Base-by-base conservation (phyloP, 2,888 invertebrate genomes). In the Clunio marinus region DNA sequence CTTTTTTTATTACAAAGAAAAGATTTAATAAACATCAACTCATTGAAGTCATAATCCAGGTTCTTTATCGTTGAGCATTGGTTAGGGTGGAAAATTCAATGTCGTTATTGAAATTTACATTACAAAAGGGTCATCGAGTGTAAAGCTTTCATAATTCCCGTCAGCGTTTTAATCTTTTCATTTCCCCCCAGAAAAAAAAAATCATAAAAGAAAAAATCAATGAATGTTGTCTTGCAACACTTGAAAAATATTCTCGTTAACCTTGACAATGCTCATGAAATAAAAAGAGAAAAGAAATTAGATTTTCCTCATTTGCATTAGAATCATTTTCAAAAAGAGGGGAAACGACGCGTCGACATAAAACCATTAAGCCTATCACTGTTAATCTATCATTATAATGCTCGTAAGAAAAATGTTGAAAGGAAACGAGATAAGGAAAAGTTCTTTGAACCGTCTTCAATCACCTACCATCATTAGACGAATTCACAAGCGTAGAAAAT, bases 41-140 rank as follows among this genome's bases (percentile, higher is more conserved):
- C 51, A 3, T 13, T 51, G 20, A 22, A 17, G 3, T 22, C 51
- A 22, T 22, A 5, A 5, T 10, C 15, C 41, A 5, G 3, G 51
- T 51, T 51, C 17, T 51, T 51, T 51, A 2, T 41, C 3, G 41
- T 22, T 2, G 41, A n/a, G n/a, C n/a, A n/a, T n/a, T n/a, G n/a
- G n/a, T n/a, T n/a, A n/a, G n/a, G n/a, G n/a, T n/a, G n/a, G n/a
- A 32, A 32, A 5, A 32, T 32, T 13, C 20, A 51, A 22, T 51
- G 51, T 20, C 51, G 41, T 20, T 3, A 51, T 41, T 41, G 51
- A 22, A 51, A 51, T 51, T 51, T 51, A 17, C 51, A 51, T 51
- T 4, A 51, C 51, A 51, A 51, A 51, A 51, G 51, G 51, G 51
- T 51, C 51, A 51, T 51, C 51, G 20, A 51, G 51, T 51, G 51